Base-by-base conservation (phyloP, 2,888 invertebrate species). In the Leucophora obtusa region DNA sequence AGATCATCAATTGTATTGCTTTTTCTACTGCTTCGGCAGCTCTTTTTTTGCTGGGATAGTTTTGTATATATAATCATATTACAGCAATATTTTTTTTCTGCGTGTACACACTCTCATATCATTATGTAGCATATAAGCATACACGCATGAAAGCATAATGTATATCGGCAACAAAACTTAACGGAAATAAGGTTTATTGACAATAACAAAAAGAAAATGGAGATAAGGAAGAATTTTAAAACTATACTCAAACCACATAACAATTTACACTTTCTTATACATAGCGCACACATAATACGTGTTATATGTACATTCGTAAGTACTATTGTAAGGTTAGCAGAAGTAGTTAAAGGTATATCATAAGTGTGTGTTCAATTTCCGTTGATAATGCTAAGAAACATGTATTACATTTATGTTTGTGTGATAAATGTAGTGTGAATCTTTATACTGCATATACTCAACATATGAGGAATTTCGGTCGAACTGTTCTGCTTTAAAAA, bases 131-230 rank as follows among this genome's bases (percentile, higher is more conserved):
- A 11, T 58, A 59, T 38, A 14, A 38, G 11, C 28, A 17, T 35
- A 17, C 21, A 2, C 21, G 18, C 15, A 18, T 53, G 2, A 15
- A 17, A 14, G 11, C 69, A 28, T 28, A 28, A 28, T 28, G 28
- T 28, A 28, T 28, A 65, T 33, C 18, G 58, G 18, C 51, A 21
- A 60, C 14, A 21, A 53, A 66, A 53, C 58, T 66, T 33, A 56
- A 75, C 14, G 69, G 69, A 63, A 58, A 70, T 65, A 58, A 63
- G 58, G n/a, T 70, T 65, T 65, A 70, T 76, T 70, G 63, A 38
- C 21, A 70, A 70, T 43, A 69, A 69, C 35, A 62, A 63, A 63
- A 43, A 24, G 11, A 50, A 28, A 54, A 58, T 70, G 38, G 63
- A 51, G 50, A 56, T 35, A 58, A 63, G 38, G 63, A 51, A 56